Evolutionary conservation across 2,888 invertebrate species (phyloP).

Genomic region (Hesperia comma): DNA sequence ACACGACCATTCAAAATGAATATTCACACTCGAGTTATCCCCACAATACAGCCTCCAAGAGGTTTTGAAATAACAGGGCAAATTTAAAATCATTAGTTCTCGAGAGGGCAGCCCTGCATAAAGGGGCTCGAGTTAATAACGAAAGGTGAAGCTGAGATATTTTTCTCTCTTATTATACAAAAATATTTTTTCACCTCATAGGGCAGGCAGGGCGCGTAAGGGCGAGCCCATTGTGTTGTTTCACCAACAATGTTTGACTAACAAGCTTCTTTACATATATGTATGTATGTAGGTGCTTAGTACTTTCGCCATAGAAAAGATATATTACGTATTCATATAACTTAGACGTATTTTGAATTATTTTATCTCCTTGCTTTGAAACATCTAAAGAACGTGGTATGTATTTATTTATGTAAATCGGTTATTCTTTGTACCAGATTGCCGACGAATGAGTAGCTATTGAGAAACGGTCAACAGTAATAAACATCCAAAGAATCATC

Average conservation of each 20-base stretch:
- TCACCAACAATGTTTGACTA: slow-evolving; percentile 61
- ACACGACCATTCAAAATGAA: slow-evolving; percentile 45
- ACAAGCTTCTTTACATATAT: slow-evolving; percentile 46
- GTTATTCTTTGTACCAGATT: too few relatives aligned
- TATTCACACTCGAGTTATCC: slow-evolving; percentile 44
- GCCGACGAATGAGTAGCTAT: too few relatives aligned
- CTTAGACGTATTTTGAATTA: not conserved
- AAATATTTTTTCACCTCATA: slow-evolving; percentile 62
- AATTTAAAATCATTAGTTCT: slow-evolving; percentile 75
- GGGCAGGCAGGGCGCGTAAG: slow-evolving; percentile 50
- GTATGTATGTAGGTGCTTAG: too few relatives aligned
- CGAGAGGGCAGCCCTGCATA: slow-evolving; percentile 66
- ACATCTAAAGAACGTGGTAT: too few relatives aligned
- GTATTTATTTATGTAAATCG: too few relatives aligned
- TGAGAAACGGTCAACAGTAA: too few relatives aligned
- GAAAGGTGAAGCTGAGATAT: slow-evolving; percentile 75
- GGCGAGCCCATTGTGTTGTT: slow-evolving; percentile 59
- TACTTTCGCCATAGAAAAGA: slow-evolving; percentile 34
- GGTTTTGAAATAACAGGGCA: slow-evolving; percentile 60
- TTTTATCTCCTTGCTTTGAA: not conserved
- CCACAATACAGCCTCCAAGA: slow-evolving; percentile 49
- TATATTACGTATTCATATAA: not conserved
- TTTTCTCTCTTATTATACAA: slow-evolving; percentile 68
- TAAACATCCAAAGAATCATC: too few relatives aligned
- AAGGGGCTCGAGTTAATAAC: slow-evolving; percentile 77